phyloP scores from a whole-genome alignment of 2,797 vertebrate genomes.

The Cuniculus paca region DNA sequence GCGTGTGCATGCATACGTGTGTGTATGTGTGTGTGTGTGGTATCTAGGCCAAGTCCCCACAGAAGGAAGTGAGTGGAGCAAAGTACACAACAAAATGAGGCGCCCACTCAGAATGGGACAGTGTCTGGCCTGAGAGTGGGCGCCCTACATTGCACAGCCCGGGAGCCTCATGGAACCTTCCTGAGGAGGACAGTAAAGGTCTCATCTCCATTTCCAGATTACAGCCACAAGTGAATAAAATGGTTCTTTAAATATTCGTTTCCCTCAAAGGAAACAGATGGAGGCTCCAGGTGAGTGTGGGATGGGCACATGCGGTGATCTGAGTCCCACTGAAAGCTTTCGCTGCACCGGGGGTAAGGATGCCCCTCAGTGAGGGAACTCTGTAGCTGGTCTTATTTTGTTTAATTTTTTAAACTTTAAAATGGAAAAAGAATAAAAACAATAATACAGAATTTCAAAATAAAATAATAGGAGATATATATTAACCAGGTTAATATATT shows the following conservation, averaged over 20 bases:
- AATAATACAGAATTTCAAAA: no score
- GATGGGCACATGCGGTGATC: neutral
- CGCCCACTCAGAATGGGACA: neutral
- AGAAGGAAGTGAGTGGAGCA: neutral
- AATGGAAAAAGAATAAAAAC: no score
- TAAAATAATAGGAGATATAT: no score
- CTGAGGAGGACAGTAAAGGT: neutral
- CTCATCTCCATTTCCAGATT: neutral
- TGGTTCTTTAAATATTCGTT: neutral
- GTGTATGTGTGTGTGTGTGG: neutral
- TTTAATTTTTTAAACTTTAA: neutral
- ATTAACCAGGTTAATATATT: no score
- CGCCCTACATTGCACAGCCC: neutral
- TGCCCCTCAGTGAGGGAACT: neutral
- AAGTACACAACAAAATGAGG: neutral
- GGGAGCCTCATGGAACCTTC: accelerated
- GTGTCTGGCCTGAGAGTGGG: no score
- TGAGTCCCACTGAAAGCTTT: neutral
- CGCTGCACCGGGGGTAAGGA: accelerated
- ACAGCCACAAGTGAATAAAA: neutral
- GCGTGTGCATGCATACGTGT: neutral
- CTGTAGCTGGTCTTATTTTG: neutral
- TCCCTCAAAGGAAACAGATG: neutral
- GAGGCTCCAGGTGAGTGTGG: neutral
- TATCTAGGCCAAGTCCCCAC: neutral